Conservation (phyloP, 2,888 invertebrate genomes). For the Drosophila parthenogenetica region DNA sequence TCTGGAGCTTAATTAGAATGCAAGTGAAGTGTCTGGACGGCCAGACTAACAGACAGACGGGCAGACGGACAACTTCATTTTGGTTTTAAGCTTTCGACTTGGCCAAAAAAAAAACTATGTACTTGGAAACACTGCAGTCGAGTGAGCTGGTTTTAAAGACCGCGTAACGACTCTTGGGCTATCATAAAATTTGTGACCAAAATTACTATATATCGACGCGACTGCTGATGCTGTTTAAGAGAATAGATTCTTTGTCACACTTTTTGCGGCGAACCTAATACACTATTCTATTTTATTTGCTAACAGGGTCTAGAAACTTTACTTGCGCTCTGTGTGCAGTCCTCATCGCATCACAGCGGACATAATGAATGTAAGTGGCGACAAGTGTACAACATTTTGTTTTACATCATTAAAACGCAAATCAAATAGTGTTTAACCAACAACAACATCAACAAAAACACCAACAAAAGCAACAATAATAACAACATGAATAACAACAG, state of each 20-base stretch:
- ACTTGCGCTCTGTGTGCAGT: slow-evolving; percentile 12
- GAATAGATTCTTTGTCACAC: too few relatives aligned
- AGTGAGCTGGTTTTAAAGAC: too few relatives aligned
- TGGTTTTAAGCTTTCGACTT: slow-evolving; percentile 32
- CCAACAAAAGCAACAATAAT: slow-evolving; percentile 1
- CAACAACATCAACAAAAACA: slow-evolving; percentile 2
- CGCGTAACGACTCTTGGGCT: too few relatives aligned
- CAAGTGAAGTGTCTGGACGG: slow-evolving; percentile 42
- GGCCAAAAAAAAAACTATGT: slow-evolving; percentile 16
- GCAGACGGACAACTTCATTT: slow-evolving; percentile 25
- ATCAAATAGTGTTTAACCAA: slow-evolving; percentile 33
- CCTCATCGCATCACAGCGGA: not conserved
- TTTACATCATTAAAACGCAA: slow-evolving; percentile 45
- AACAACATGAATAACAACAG: slow-evolving; percentile 18
- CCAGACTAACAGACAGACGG: not conserved
- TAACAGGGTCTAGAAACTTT: slow-evolving; percentile 21
- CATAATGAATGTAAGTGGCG: slow-evolving; percentile 21
- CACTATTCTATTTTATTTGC: too few relatives aligned
- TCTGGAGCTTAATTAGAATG: slow-evolving; percentile 63
- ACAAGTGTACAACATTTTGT: slow-evolving; percentile 41
- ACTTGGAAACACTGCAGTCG: too few relatives aligned
- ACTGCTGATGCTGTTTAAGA: too few relatives aligned
- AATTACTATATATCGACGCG: too few relatives aligned
- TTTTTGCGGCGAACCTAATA: too few relatives aligned
- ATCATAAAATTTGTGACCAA: too few relatives aligned